Percentiles rank a stretch among this genome's conserved stretches.
phyloP scores from a whole-genome alignment of 2,888 invertebrate species.

The Bimastos eiseni region DNA sequence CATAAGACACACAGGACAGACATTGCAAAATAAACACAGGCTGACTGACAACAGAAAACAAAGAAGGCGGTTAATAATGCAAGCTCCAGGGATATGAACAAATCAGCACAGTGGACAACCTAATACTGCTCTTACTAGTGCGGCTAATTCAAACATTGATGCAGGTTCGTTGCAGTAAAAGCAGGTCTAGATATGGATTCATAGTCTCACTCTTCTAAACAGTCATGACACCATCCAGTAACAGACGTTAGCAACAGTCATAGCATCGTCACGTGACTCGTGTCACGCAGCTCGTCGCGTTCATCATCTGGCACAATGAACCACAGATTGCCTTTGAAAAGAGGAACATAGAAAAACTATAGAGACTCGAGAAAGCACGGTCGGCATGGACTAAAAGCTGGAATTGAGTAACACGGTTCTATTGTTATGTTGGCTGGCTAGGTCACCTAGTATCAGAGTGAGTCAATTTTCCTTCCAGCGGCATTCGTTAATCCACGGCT shows the following conservation, averaged over 20 bases:
- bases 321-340: neutral
- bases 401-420: constrained; percentile 13
- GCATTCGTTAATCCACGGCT: neutral
- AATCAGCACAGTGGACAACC: neutral
- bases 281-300: neutral
- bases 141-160: neutral
- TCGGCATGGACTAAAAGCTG: constrained; percentile 7
- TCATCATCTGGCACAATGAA: neutral
- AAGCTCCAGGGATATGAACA: neutral
- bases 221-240: neutral
- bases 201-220: neutral
- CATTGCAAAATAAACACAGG: neutral
- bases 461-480: neutral
- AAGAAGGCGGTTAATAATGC: constrained; percentile 3
- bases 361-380: constrained; percentile 6
- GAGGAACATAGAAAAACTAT: neutral
- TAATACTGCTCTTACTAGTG: constrained; percentile 7
- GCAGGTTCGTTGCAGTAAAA: neutral
- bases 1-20: neutral
- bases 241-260: neutral
- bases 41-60: neutral
- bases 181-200: neutral
- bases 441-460: neutral
- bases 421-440: neutral
- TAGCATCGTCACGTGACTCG: neutral